A percentile compares a stretch with the other conserved stretches of the same genome.
Evolutionary conservation across 2,797 vertebrate genomes (phyloP).

Genomic region (Sternotherus odoratus): DNA sequence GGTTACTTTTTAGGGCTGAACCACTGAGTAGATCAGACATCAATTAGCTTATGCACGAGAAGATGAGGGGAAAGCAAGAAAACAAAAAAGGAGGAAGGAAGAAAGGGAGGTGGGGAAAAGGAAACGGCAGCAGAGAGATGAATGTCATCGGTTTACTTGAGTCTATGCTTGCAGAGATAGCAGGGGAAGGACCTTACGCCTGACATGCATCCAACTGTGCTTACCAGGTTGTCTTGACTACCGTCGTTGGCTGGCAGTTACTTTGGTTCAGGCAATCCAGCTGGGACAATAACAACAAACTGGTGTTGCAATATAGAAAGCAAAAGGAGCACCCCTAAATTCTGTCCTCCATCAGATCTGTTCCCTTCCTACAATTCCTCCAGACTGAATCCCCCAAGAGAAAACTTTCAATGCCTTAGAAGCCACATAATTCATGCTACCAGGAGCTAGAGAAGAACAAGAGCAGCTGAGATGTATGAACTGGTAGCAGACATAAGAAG

Average conservation of each 20-base stretch:
- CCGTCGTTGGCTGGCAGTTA: not conserved
- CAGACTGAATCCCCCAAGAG: not conserved
- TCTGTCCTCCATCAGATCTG: not conserved
- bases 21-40: slow-evolving; percentile 58
- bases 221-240: not conserved
- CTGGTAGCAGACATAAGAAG: not conserved
- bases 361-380: not conserved
- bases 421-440: fast-evolving
- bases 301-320: not conserved
- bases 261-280: not conserved
- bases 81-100: not conserved
- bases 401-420: not conserved
- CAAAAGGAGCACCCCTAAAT: not conserved
- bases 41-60: slow-evolving; percentile 58
- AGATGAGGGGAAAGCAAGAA: slow-evolving; percentile 29
- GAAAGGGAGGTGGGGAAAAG: not conserved
- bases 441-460: not conserved
- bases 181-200: not conserved
- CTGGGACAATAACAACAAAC: not conserved
- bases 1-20: slow-evolving; percentile 72
- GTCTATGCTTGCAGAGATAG: not conserved
- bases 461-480: not conserved
- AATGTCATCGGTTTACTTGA: not conserved
- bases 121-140: not conserved
- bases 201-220: not conserved